Base-by-base conservation (phyloP, 2,888 invertebrate species). In the Sturmia bella region DNA sequence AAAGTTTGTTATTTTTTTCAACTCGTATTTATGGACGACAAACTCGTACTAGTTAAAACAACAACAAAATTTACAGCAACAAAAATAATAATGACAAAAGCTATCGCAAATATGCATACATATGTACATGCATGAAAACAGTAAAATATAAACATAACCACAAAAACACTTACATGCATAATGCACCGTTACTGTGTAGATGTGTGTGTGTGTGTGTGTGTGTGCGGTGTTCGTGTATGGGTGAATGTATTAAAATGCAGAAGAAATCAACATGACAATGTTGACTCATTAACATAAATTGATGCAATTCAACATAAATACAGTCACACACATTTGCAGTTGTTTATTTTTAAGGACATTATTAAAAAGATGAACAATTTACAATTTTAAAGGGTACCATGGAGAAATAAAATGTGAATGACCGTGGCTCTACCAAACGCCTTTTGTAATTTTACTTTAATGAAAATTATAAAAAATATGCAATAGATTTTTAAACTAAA, bases 241-340 rank as follows among this genome's bases (percentile, higher is more conserved):
- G 43, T 61, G 41, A 56, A 73, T 66, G 32, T 45, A 69, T 63
- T 64, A 64, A 70, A 72, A 78, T 72, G 59, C 78, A 59, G 50
- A 64, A 64, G 54, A 79, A 76, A 89, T 88, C 89, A 88, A 87
- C 88, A 89, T 88, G 87, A 89, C 89, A 89, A 89, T 89, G 87
- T 86, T 88, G 86, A 84, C 87, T 88, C 88, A 89, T 88, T 89
- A 88, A 89, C 87, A 83, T 83, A 80, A 77, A 83, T 74, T 80
- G 83, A 78, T 78, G 78, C 78, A 75, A 78, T 75, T 54, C 78
- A 78, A 82, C 59, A 74, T 54, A 64, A 39, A 66, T 68, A n/a
- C 27, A 69, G 9, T 56, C 12, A 56, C 4, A 19, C n/a, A 61
- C 19, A 52, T 17, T 21, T 32, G 9, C 27, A 27, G 27, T 27